These are phyloP conservation scores for Tetragnatha versicolor DNA, from an alignment of 1,140 invertebrate species.

Conservation along the genomic window DNA sequence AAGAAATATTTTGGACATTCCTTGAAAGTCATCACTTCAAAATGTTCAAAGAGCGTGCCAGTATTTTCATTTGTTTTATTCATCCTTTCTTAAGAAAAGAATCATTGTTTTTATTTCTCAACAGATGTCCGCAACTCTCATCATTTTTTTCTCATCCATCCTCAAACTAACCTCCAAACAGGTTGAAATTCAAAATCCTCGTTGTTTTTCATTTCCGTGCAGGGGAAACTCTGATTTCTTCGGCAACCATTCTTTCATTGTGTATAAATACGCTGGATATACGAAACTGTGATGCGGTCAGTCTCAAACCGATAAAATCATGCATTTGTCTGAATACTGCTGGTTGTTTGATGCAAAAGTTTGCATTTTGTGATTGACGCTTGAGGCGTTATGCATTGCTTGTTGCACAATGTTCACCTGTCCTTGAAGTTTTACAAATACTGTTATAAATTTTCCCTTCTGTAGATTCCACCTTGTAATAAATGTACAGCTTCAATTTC, in stretches of 20 bases:
- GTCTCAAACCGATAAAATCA: slow-evolving; percentile 1
- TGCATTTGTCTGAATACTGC: slow-evolving; percentile 4
- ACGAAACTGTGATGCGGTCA: slow-evolving; percentile 17
- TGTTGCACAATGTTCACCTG: slow-evolving; percentile 31
- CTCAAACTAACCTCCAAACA: neutral
- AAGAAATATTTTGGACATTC: slow-evolving; percentile 22
- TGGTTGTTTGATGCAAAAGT: slow-evolving; percentile 14
- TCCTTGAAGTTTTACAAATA: slow-evolving; percentile 27
- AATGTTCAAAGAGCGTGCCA: slow-evolving; percentile 47
- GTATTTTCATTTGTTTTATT: slow-evolving; percentile 35
- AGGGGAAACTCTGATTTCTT: neutral
- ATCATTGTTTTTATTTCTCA: slow-evolving; percentile 1
- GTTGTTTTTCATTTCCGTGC: neutral
- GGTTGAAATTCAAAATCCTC: neutral
- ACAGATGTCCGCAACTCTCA: neutral
- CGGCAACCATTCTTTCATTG: slow-evolving; percentile 28
- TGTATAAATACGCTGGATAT: neutral
- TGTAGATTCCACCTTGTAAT: slow-evolving; percentile 45
- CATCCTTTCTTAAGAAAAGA: neutral
- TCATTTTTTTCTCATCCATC: neutral
- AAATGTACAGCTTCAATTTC: slow-evolving; percentile 47
- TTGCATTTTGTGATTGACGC: slow-evolving; percentile 21
- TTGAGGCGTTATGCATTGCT: slow-evolving; percentile 10
- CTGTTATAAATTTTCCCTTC: slow-evolving; percentile 22
- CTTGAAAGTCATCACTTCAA: slow-evolving; percentile 36